These are phyloP conservation scores for Vimba vimba DNA, from an alignment of 2,113 vertebrate genomes.

Conservation along the genomic window DNA sequence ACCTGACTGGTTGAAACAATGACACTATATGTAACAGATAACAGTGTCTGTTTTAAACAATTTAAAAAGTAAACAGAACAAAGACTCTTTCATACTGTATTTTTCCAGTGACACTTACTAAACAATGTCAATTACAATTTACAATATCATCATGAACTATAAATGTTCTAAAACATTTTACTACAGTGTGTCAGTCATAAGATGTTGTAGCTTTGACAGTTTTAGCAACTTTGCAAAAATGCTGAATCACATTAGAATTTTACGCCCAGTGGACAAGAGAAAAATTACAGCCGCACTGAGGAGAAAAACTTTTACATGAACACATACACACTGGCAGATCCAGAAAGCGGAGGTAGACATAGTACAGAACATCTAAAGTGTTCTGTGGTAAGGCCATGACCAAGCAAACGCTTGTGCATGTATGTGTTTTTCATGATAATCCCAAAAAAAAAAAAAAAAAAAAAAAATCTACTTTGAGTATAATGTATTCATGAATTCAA, in stretches of 20 bases:
- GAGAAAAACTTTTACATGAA: not conserved
- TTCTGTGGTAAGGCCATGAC: not conserved
- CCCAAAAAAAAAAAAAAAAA: not conserved
- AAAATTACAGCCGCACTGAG: not conserved
- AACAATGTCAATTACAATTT: slow-evolving; percentile 5
- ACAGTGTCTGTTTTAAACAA: not conserved
- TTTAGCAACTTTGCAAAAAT: slow-evolving; percentile 5
- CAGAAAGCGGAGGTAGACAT: not conserved
- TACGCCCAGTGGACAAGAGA: not conserved
- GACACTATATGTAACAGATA: not conserved
- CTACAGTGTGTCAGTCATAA: not conserved
- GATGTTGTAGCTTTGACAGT: not conserved
- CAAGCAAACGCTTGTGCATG: not conserved
- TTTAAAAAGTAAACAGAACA: not conserved
- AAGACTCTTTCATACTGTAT: not conserved
- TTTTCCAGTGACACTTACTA: slow-evolving; percentile 4
- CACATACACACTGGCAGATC: not conserved
- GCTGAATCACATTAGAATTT: slow-evolving; percentile 1
- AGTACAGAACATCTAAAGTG: not conserved
- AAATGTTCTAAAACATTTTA: slow-evolving; percentile 16
- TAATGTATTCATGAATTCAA: not conserved
- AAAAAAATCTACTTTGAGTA: not conserved
- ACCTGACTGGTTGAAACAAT: slow-evolving; percentile 7
- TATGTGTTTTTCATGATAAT: not conserved
- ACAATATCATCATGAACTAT: not conserved